Base-by-base conservation (phyloP, 2,113 vertebrate species). In the Neodontobutis hainanensis region DNA sequence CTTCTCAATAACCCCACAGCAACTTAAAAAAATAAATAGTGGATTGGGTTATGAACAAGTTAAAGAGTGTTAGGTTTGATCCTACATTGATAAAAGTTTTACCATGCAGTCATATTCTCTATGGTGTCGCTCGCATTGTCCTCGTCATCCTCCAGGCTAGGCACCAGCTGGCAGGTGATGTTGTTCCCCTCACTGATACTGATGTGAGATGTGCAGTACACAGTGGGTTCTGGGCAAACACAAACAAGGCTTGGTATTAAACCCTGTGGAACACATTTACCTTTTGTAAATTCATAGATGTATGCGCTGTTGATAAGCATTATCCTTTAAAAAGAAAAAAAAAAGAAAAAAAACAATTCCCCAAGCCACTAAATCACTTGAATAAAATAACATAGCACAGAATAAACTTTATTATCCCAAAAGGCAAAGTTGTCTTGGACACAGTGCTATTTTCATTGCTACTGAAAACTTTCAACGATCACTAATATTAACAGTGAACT, bases 121-220 rank as follows among this genome's bases (percentile, higher is more conserved):
- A 87, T 57, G 27, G 59, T 5, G 2, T 84, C 78, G 12, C 4
- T 12, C 1, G 47, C 61, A 0, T 76, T 70, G 0, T 86, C 85
- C 4, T 78, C 69, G 1, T 82, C 82, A 0, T 73, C 70, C 2
- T 62, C 66, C 1, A n/a, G 2, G 10, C 40, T 64, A 27, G 8
- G 6, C 1, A 53, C 50, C 35, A 88, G 52, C 3, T 10, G 1
- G 15, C 92, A 93, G 70, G 59, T 80, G 38, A 93, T 62, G 2
- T 3, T 81, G 65, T 0, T 53, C 0, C n/a, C 3, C 0, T 0
- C 0, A 6, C 1, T 6, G 0, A 0, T 14, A 3, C 42, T 68
- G 66, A 92, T 43, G 51, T 82, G 46, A 5, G 89, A 89, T 8
- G 15, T 66, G 78, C 90, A 92, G 67, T 47, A 56, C 52, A 86